A percentile compares a stretch with the other conserved stretches of the same genome.
phyloP scores from a whole-genome alignment of 2,113 vertebrate species.

The Oxyura jamaicensis region DNA sequence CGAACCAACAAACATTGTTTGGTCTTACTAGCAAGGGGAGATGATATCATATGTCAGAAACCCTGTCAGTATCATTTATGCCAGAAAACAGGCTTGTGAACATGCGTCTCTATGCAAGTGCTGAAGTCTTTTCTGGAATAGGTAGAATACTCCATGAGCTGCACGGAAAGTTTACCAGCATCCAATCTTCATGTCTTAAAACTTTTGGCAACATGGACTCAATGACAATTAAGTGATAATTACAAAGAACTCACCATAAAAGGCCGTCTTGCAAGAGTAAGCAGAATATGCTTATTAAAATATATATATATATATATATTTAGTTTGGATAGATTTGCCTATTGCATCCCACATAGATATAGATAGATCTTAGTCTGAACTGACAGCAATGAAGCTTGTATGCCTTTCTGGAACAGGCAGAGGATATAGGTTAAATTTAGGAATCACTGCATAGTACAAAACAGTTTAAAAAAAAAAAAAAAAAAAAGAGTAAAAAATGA shows the following conservation, averaged over 20 bases:
- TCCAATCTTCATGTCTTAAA: conserved; percentile 11
- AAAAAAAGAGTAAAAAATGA: not conserved
- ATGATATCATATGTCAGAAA: not conserved
- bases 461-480: not conserved
- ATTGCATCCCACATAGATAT: not conserved
- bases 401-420: not conserved
- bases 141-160: not conserved
- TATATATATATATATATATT: no score
- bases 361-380: not conserved
- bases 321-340: conserved; percentile 14
- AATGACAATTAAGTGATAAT: conserved; percentile 27
- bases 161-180: not conserved
- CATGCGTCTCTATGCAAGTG: not conserved
- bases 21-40: not conserved
- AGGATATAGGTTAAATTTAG: not conserved
- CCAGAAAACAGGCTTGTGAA: not conserved
- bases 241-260: conserved; percentile 40
- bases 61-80: not conserved
- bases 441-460: not conserved
- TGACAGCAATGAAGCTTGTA: not conserved
- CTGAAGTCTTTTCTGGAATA: not conserved
- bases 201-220: conserved; percentile 11
- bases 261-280: conserved; percentile 15
- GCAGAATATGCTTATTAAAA: conserved; percentile 14
- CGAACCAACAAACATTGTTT: not conserved